These are phyloP conservation scores for Drosophila macrospina DNA, from an alignment of 2,888 invertebrate genomes.

Conservation along the genomic window DNA sequence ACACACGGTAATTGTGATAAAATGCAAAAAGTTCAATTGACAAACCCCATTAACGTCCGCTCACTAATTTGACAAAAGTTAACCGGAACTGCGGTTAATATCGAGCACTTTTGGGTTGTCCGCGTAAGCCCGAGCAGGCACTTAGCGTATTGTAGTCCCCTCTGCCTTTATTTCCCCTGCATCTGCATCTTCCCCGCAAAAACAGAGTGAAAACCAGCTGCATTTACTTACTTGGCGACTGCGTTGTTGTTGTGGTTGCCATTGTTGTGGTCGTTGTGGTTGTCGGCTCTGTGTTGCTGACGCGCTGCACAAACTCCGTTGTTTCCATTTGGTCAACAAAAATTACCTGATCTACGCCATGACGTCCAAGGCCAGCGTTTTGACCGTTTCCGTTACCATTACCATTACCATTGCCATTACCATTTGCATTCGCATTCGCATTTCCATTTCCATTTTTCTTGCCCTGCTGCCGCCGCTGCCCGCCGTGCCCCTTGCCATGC, in stretches of 20 bases:
- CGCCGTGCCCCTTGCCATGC: constrained; percentile 53
- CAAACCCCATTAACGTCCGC: constrained; percentile 26
- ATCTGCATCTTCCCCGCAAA: no score
- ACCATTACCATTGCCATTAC: constrained; percentile 30
- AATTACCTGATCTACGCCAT: constrained; percentile 82
- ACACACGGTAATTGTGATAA: constrained; percentile 48
- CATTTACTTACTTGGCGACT: constrained; percentile 87
- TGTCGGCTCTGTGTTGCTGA: constrained; percentile 85
- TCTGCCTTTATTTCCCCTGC: no score
- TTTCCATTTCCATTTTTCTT: constrained; percentile 30
- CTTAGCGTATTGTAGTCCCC: constrained; percentile 9
- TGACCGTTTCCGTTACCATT: constrained; percentile 33
- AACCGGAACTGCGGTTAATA: constrained; percentile 22
- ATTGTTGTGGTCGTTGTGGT: constrained; percentile 85
- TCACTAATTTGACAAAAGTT: constrained; percentile 10
- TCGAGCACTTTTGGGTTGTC: constrained; percentile 1
- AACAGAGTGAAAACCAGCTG: constrained; percentile 33
- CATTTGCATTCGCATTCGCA: constrained; percentile 28
- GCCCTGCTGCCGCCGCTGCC: constrained; percentile 40
- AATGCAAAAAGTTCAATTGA: constrained; percentile 43
- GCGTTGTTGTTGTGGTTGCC: constrained; percentile 88
- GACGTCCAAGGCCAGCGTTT: constrained; percentile 48
- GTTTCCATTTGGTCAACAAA: constrained; percentile 85
- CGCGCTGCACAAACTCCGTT: constrained; percentile 85
- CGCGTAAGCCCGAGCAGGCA: constrained; percentile 12